Conservation (phyloP, 2,888 invertebrate species). For the Mimachlamys varia region DNA sequence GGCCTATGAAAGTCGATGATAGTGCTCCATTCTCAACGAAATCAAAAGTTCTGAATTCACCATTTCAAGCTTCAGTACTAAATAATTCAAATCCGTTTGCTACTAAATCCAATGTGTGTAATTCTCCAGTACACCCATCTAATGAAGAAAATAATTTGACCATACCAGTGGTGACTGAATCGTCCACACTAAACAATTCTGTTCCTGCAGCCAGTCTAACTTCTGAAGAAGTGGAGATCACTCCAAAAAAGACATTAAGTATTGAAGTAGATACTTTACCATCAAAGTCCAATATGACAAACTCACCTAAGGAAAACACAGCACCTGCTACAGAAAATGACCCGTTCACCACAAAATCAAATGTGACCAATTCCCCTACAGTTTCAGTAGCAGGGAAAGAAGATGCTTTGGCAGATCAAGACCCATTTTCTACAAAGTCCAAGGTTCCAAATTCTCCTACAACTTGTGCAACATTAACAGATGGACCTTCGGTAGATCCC, state of each 20-base stretch:
- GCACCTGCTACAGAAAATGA: not conserved
- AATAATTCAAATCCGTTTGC: conserved; percentile 38
- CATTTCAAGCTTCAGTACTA: conserved; percentile 37
- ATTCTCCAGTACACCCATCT: not conserved
- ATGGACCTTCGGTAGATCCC: not conserved
- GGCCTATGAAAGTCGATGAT: conserved; percentile 38
- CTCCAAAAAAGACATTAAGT: not conserved
- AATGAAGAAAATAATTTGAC: not conserved
- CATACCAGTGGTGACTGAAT: not conserved
- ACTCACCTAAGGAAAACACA: not conserved
- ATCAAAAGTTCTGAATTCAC: conserved; percentile 48
- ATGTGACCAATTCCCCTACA: too few relatives aligned
- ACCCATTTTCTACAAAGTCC: too few relatives aligned
- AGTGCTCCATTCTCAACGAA: conserved; percentile 17
- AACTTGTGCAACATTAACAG: not conserved
- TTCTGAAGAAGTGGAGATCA: not conserved
- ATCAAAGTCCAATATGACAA: not conserved
- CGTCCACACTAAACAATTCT: not conserved
- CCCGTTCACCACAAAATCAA: not conserved
- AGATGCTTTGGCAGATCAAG: too few relatives aligned
- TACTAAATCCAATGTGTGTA: conserved; percentile 40
- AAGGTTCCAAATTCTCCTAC: not conserved
- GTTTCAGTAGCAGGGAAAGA: too few relatives aligned
- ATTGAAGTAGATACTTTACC: not conserved
- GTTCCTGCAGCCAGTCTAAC: not conserved